Evolutionary conservation across 2,888 invertebrate genomes (phyloP).

Genomic region (Lepidonotus clava): DNA sequence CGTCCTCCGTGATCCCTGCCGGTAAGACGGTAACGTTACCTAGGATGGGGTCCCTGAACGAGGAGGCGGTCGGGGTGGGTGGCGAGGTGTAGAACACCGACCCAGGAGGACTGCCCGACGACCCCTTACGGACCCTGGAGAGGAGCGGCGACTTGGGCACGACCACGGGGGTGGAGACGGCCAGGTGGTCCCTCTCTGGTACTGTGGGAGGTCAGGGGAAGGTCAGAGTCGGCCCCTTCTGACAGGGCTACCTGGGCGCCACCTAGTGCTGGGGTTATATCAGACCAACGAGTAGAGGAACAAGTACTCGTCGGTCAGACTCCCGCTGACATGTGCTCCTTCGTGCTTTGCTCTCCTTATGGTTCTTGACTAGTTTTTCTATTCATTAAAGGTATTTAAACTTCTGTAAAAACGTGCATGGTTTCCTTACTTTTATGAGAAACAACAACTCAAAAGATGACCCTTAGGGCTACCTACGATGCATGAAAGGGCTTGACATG

Average conservation of each 20-base stretch:
- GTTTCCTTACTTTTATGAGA: too few species aligned
- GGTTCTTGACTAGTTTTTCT: too few species aligned
- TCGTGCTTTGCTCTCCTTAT: too few species aligned
- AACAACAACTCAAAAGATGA: too few species aligned
- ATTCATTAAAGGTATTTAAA: too few species aligned
- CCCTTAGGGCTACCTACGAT: too few species aligned
- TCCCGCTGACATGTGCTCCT: too few species aligned
- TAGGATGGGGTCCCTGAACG: constrained; percentile 23
- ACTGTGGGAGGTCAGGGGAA: not conserved
- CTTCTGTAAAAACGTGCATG: too few species aligned
- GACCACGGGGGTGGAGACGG: not conserved
- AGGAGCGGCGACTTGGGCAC: not conserved
- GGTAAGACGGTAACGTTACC: constrained; percentile 21
- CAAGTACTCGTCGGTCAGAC: too few species aligned
- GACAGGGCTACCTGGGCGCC: not conserved
- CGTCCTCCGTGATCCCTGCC: not conserved
- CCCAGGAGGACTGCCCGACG: not conserved
- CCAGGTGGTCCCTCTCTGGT: not conserved
- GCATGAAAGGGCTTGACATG: too few species aligned
- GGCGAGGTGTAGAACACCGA: not conserved
- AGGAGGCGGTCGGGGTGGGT: not conserved
- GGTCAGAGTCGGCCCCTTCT: not conserved
- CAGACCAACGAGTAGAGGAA: too few species aligned
- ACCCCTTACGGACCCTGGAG: not conserved
- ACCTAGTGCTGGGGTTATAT: not conserved